phyloP scores from a whole-genome alignment of 92 coral and sea anemone species.

The Umimayanthus kanabou region DNA sequence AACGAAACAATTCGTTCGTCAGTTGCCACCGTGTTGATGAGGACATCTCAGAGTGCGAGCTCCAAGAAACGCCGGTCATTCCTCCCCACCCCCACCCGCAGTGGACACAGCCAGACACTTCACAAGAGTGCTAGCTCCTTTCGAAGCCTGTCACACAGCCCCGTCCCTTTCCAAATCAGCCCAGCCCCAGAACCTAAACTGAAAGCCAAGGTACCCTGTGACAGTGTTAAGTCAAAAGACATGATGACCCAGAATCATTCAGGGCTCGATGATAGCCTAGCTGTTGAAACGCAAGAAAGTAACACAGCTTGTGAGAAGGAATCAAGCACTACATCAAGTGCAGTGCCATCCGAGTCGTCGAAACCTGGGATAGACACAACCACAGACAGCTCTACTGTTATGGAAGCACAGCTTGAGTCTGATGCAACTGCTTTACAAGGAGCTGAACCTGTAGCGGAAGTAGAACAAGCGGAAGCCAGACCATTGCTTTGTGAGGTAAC shows the following conservation, averaged over 20 bases:
- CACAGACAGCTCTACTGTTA: background rate
- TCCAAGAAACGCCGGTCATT: constrained; percentile 72
- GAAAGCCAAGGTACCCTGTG: background rate
- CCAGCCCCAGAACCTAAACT: constrained; percentile 1
- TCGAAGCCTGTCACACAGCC: constrained; percentile 4
- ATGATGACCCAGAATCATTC: background rate
- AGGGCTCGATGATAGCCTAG: background rate
- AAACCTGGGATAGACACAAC: background rate
- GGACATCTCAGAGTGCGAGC: constrained; percentile 62
- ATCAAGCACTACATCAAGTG: background rate
- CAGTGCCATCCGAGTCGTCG: background rate
- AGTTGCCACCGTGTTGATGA: constrained; percentile 1
- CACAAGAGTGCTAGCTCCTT: constrained; percentile 5
- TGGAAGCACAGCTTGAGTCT: background rate
- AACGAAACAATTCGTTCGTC: background rate
- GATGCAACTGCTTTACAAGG: background rate
- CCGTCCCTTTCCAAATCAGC: constrained; percentile 17
- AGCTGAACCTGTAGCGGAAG: background rate
- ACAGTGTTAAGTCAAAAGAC: background rate
- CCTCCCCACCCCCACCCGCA: constrained; percentile 74
- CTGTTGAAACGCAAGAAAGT: background rate
- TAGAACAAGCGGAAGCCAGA: background rate
- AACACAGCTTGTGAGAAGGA: background rate
- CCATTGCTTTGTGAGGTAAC: constrained; percentile 29
- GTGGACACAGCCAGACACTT: constrained; percentile 20